Conservation (phyloP, 2,797 vertebrate species). For the Gallinago solitaria region DNA sequence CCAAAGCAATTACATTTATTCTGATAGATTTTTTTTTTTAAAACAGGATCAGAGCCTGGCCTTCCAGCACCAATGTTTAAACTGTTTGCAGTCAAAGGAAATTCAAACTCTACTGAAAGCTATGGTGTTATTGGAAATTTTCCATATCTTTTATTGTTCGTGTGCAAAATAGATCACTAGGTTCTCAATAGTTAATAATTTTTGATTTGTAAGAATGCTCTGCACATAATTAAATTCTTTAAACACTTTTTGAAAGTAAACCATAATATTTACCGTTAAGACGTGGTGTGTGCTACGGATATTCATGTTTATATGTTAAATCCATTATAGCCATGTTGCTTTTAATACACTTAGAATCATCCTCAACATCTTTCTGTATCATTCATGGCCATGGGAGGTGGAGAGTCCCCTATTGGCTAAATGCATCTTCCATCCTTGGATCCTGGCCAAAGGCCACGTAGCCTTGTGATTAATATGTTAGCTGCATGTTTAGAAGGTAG, state of each 20-base stretch:
- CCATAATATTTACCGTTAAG: neutral
- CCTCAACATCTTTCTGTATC: neutral
- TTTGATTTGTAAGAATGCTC: neutral
- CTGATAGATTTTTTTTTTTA: neutral
- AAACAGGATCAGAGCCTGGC: neutral
- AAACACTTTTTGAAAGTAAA: neutral
- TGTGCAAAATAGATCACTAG: neutral
- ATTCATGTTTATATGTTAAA: neutral
- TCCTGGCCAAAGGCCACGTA: neutral
- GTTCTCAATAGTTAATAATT: neutral
- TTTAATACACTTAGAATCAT: neutral
- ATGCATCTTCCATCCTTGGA: constrained; percentile 12
- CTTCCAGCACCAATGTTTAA: neutral
- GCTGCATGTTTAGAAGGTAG: constrained; percentile 17
- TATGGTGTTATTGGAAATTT: neutral
- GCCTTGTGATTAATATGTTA: constrained; percentile 13
- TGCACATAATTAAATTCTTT: neutral
- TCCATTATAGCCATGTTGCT: neutral
- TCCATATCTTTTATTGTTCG: neutral
- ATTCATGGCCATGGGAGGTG: neutral
- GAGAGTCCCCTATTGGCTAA: neutral
- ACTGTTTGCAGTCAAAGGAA: neutral
- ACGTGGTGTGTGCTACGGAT: neutral
- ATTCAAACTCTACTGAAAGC: neutral
- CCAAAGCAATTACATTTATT: neutral